Conservation (phyloP, 2,797 vertebrate species). For the Parambassis ranga region DNA sequence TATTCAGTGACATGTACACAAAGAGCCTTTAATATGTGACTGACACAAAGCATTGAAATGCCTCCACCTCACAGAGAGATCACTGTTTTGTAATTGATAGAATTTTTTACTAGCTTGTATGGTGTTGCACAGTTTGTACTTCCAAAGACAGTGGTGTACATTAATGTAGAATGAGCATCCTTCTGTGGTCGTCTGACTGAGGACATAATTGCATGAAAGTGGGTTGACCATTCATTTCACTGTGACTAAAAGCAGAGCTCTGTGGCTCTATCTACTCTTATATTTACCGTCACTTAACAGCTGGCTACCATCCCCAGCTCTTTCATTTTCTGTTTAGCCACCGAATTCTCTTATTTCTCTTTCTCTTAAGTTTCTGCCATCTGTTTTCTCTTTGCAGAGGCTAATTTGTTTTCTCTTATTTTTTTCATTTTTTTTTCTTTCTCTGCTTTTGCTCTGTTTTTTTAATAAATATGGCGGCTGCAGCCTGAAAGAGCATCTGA, state of each 20-base stretch:
- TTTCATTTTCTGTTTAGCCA: constrained; percentile 7
- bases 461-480: constrained; percentile 42
- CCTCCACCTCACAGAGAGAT: background rate
- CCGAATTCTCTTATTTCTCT: constrained; percentile 11
- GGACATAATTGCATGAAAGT: constrained; percentile 17
- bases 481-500: constrained; percentile 32
- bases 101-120: background rate
- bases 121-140: background rate
- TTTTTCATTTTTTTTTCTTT: background rate
- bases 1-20: background rate
- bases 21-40: background rate
- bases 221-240: constrained; percentile 30
- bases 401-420: background rate
- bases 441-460: too few relatives aligned
- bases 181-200: background rate
- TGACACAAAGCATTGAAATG: background rate
- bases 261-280: background rate
- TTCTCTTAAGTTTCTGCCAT: constrained; percentile 7
- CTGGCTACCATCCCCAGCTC: background rate
- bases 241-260: constrained; percentile 8
- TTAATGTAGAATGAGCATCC: constrained; percentile 3
- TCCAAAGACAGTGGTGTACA: constrained; percentile 23
- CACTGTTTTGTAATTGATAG: background rate
- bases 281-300: constrained; percentile 10
- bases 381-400: constrained; percentile 17